Percentiles rank a stretch among this genome's conserved stretches.
phyloP scores from a whole-genome alignment of 2,113 vertebrate species.

The human (Homo sapiens) region DNA sequence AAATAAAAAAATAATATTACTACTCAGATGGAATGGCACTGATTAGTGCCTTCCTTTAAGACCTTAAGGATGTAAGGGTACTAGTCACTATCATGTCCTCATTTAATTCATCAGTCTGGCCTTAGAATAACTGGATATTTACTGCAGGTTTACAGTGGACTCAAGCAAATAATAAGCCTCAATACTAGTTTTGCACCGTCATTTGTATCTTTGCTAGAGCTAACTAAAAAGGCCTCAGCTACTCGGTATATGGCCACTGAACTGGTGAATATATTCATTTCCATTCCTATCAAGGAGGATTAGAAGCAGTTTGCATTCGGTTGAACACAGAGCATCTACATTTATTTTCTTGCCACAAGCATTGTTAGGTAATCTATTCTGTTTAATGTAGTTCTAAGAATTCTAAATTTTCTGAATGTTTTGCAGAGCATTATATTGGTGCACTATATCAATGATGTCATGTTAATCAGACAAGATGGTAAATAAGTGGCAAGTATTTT shows the following conservation, averaged over 20 bases:
- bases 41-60: neutral
- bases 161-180: neutral
- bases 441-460: neutral
- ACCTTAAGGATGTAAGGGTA: neutral
- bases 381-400: neutral
- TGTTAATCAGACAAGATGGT: neutral
- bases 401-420: neutral
- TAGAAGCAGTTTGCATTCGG: neutral
- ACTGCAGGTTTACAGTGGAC: neutral
- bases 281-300: neutral
- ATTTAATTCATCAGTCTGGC: neutral
- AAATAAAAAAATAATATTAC: neutral
- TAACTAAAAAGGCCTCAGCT: neutral
- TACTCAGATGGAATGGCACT: neutral
- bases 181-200: neutral
- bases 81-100: neutral
- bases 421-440: neutral
- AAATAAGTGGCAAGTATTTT: neutral
- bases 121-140: neutral
- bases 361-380: neutral
- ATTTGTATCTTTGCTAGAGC: neutral
- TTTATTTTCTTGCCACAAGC: neutral
- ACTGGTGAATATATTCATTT: neutral
- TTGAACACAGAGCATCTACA: neutral
- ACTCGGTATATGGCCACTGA: neutral